Evolutionary conservation across 2,888 invertebrate species (phyloP), one percentile per base, ranked within the genome.

Genomic region (Mimachlamys varia): DNA sequence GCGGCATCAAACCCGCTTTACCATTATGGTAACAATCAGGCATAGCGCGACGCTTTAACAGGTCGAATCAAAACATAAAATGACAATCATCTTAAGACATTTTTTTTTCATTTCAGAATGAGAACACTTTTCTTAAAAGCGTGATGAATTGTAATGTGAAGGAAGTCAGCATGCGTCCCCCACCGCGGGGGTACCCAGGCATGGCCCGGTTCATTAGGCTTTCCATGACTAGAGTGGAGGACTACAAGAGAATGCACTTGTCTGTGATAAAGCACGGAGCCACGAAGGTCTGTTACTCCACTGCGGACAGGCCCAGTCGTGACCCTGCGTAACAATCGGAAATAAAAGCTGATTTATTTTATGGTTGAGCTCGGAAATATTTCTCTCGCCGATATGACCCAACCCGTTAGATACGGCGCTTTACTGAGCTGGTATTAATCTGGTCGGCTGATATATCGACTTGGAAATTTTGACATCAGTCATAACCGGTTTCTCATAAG

Each of bases 401-500:
- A 15, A 15, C 33, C 7, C 33, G 27, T 76, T 33, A 76, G 76
- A 76, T 76, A 76, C 27, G 33, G 33, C 76, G 76, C 33, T 76
- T 27, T 76, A 27, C 76, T 76, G 4, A 15, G 76, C 33, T 15
- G 27, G 76, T 76, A 76, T 76, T 76, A 76, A 76, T 76, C 76
- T 76, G 76, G 33, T 33, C 33, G 76, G 27, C 33, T 76, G 76
- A 33, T 62, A 22, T 76, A 76, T 76, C 33, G 76, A 76, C 76
- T 76, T 58, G 33, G 76, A 76, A 76, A 76, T 76, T 76, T 76
- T 76, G 76, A 76, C 76, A 76, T 76, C 76, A 27, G 76, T 76
- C 76, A 76, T 76, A 76, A 76, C 76, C 76, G 33, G 33, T 27
- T 1, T 10, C 33, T 76, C 27, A 76, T 76, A 76, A 76, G 76